Evolutionary conservation across 2,113 vertebrate genomes (phyloP), one percentile per base, ranked within the genome.

Genomic region (Eupsittula cactorum): DNA sequence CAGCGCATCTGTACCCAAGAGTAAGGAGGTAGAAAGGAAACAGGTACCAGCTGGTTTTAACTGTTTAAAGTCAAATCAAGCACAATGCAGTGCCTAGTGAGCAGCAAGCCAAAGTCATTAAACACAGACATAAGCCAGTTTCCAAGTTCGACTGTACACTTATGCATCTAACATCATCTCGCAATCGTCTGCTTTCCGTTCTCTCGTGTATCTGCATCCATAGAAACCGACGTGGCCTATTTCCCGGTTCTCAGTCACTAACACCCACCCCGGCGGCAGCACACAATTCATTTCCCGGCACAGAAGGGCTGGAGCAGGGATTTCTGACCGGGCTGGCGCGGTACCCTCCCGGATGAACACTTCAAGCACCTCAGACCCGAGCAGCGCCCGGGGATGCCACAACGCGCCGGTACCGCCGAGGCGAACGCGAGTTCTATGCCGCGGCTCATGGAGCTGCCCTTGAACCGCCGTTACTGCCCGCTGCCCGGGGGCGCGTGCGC

Each of bases 401-500:
- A 52, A 20, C 19, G 4, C 13, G 19, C 57, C 73, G 42, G 18
- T 18, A 23, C 21, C 31, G 3, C 3, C 2, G 10, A 39, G 44
- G 16, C 4, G 17, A 80, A 88, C 0, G 42, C 39, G 39, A 17
- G 33, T 10, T n/a, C 33, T 21, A 10, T 3, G 19, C 18, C 13
- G 31, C 31, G 31, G 33, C n/a, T 21, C 55, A n/a, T 6, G 33
- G 55, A 59, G 55, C 13, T 42, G 68, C 76, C 86, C 86, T 86
- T 59, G 44, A 82, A 13, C 7, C 18, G 62, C 49, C n/a, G 19
- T 0, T 13, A 16, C 12, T 18, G 24, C 39, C 62, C 39, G 27
- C 3, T 17, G 64, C 52, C 50, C n/a, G 35, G 44, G 68, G 86
- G 68, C 91, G 92, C 96, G 59, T 85, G 89, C 87, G 84, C 81